phyloP scores from a whole-genome alignment of 2,888 invertebrate species.

The Drosophila quinaria region DNA sequence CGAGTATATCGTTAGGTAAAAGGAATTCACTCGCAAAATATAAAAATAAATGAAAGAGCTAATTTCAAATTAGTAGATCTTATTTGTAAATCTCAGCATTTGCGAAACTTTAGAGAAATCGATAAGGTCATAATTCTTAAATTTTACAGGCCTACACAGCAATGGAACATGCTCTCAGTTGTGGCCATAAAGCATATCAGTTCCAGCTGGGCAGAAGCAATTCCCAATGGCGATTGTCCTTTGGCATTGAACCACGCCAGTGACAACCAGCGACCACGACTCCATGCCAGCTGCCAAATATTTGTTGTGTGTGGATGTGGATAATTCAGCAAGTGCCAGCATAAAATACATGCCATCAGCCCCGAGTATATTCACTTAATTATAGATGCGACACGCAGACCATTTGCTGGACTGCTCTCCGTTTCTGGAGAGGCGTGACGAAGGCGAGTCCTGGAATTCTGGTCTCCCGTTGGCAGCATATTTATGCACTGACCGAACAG shows the following conservation, averaged over 20 bases:
- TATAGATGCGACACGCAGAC: constrained; percentile 77
- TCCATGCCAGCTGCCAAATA: constrained; percentile 24
- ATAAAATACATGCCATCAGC: constrained; percentile 49
- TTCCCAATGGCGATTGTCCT: constrained; percentile 36
- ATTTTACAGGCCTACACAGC: constrained; percentile 11
- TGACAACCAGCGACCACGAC: not conserved
- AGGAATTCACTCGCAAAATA: not conserved
- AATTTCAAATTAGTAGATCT: not conserved
- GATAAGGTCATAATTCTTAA: not conserved
- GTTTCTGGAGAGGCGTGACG: constrained; percentile 33
- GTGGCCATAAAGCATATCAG: constrained; percentile 30
- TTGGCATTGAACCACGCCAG: constrained; percentile 3
- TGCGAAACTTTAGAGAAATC: not conserved
- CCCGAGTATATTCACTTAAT: constrained; percentile 71
- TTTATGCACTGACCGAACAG: constrained; percentile 47
- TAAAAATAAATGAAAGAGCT: not conserved
- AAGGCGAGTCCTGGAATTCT: constrained; percentile 15
- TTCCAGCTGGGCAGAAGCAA: constrained; percentile 13
- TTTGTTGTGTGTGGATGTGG: constrained; percentile 31
- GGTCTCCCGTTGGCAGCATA: constrained; percentile 36
- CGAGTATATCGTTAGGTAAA: not conserved
- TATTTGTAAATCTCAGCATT: not conserved
- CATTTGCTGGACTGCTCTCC: constrained; percentile 33
- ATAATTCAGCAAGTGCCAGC: constrained; percentile 51
- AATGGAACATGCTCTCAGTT: not conserved